A percentile compares a stretch with the other conserved stretches of the same genome.
These are phyloP conservation scores for Centropyge bicolor DNA, from an alignment of 2,797 vertebrate species.

Conservation along the genomic window DNA sequence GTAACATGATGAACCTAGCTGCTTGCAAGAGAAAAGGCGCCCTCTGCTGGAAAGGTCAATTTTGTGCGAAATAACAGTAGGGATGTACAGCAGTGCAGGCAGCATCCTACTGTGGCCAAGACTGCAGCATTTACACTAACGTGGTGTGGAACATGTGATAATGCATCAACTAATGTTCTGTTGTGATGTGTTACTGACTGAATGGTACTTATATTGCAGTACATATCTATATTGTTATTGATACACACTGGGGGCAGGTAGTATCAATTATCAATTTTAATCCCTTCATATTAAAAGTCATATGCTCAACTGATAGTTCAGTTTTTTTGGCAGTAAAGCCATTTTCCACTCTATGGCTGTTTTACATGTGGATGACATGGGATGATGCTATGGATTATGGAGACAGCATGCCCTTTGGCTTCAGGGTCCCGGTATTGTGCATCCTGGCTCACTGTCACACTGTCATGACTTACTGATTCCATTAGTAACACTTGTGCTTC, in stretches of 20 bases:
- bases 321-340: not conserved
- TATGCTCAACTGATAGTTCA: not conserved
- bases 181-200: not conserved
- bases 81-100: not conserved
- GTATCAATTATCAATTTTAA: not conserved
- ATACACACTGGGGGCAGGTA: not conserved
- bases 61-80: not conserved
- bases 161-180: not conserved
- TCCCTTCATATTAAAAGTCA: not conserved
- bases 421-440: not conserved
- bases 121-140: not conserved
- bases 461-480: not conserved
- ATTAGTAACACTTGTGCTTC: not conserved
- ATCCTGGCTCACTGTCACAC: not conserved
- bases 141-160: not conserved
- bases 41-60: constrained; percentile 70
- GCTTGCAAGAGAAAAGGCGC: constrained; percentile 33
- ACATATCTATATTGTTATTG: not conserved
- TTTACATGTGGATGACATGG: not conserved
- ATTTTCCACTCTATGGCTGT: not conserved
- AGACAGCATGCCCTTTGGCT: not conserved
- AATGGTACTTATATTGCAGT: not conserved
- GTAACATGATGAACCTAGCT: not conserved
- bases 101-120: not conserved
- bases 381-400: not conserved